Percentiles rank a stretch among this genome's conserved stretches.
Evolutionary conservation across 2,113 vertebrate species (phyloP).

Genomic region (Urocolius indicus): DNA sequence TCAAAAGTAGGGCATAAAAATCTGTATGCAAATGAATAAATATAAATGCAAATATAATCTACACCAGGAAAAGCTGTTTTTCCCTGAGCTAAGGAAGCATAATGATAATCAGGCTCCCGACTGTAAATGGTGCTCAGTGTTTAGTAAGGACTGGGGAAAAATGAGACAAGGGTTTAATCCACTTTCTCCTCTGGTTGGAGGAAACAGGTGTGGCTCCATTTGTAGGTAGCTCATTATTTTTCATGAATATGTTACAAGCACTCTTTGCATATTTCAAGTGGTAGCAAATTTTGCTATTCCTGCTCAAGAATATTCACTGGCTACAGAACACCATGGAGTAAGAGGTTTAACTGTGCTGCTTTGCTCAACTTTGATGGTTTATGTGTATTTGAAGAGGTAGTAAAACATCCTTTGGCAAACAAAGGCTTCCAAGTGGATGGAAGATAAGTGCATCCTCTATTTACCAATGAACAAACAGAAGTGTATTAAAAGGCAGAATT

Average conservation of each 20-base stretch:
- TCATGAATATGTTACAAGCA: neutral
- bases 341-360: neutral
- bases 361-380: neutral
- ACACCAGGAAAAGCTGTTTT: constrained; percentile 60
- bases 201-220: constrained; percentile 40
- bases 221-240: constrained; percentile 35
- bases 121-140: neutral
- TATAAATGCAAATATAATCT: constrained; percentile 72
- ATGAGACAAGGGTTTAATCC: neutral
- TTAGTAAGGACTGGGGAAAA: constrained; percentile 42
- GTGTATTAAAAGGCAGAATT: neutral
- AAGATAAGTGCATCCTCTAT: neutral
- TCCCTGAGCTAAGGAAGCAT: constrained; percentile 66
- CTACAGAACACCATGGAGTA: neutral
- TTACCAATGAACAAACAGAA: neutral
- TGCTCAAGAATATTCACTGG: neutral
- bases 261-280: neutral
- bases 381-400: neutral
- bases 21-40: constrained; percentile 71
- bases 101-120: constrained; percentile 33
- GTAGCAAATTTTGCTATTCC: neutral
- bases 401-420: neutral
- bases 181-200: neutral
- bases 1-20: constrained; percentile 65
- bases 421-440: neutral